Base-by-base conservation (phyloP, 2,888 invertebrate species). In the Carpatolechia fugitivella region DNA sequence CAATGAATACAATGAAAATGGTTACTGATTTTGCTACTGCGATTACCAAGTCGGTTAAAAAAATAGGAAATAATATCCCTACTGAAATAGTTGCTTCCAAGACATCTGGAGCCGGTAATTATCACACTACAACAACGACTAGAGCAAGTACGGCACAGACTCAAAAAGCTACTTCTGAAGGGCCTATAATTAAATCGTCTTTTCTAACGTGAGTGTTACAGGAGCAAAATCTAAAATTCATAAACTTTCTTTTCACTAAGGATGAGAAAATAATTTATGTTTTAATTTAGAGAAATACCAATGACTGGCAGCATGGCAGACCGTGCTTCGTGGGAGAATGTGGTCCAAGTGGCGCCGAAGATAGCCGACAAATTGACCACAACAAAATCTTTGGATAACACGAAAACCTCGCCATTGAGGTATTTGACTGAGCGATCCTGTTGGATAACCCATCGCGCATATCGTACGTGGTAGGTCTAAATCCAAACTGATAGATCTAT, bases 321-420 rank as follows among this genome's bases (percentile, higher is more conserved):
- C 53, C 89, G 79, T 40, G 81, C 86, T 54, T 88, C 89, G 0
- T 89, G 85, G 82, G 87, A 87, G 49, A 89, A 89, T 53, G 69
- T 89, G 14, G 85, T 89, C 1, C 79, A 81, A 61, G 78, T 76
- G 1, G 89, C 89, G 0, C 81, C 84, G 0, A 75, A 70, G 20
- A 85, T 89, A 76, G 86, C 80, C 0, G 72, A 65, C 4, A 63
- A 78, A 16, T 61, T 88, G 31, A 81, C 8, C 18, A 20, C 24
- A 8, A 44, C 24, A n/a, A n/a, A 44, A 44, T n/a, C 20, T 24
- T n/a, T 1, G 3, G 24, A 44, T 2, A 44, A 44, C 1, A 11
- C n/a, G 18, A 20, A 13, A 24, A 41, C 1, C 8, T 16, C 41
- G 10, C 10, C 11, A 11, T 20, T 10, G 41, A 41, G 16, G 41